Evolutionary conservation across 2,113 vertebrate species (phyloP).

Genomic region (Maccullochella peelii): DNA sequence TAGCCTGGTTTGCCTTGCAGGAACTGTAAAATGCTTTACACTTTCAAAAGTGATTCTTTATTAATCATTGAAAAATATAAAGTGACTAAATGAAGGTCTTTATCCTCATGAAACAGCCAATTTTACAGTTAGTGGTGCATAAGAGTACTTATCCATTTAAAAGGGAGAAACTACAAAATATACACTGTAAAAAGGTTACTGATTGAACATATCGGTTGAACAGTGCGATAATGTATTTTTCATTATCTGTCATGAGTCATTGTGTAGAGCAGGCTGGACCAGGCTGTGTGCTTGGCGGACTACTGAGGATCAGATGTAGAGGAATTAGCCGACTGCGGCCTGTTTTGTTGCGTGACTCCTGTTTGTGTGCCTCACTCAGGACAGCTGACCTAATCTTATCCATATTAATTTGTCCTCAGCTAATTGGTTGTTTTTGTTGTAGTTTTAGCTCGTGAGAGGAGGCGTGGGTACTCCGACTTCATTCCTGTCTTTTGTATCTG

Average conservation of each 20-base stretch:
- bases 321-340: conserved; percentile 13
- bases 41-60: neutral
- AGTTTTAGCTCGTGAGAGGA: neutral
- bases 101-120: conserved; percentile 9
- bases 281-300: neutral
- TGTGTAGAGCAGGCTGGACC: conserved; percentile 9
- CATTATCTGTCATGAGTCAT: conserved; percentile 20
- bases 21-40: neutral
- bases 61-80: conserved; percentile 2
- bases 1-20: neutral
- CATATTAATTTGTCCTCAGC: conserved; percentile 11
- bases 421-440: conserved; percentile 18
- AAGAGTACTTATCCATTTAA: neutral
- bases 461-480: neutral
- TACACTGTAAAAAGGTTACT: neutral
- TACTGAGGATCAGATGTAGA: conserved; percentile 27
- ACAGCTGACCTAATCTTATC: conserved; percentile 34
- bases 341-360: conserved; percentile 34
- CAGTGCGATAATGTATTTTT: conserved; percentile 6
- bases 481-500: conserved; percentile 26
- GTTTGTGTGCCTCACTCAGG: conserved; percentile 24
- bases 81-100: neutral
- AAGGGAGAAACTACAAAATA: neutral
- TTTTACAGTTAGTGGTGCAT: neutral
- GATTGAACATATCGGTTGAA: neutral